Evolutionary conservation across 2,888 invertebrate species (phyloP), one percentile per base, ranked within the genome.

Genomic region (Drosophila testacea): DNA sequence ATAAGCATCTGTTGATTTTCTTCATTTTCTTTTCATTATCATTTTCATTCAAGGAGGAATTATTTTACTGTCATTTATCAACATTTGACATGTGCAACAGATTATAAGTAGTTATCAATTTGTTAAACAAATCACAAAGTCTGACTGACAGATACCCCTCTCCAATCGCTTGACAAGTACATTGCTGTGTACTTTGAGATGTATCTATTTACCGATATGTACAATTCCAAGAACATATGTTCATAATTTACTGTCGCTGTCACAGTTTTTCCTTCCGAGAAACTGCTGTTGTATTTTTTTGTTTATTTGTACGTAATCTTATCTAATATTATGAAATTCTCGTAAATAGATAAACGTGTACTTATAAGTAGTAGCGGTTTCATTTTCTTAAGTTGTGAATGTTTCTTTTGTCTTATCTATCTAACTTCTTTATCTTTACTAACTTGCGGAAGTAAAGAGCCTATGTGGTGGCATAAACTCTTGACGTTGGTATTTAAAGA

Each of bases 211-310:
- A 44, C 32, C 42, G 32, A 47, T 30, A 47, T 62, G 62, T 62
- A 32, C 36, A 46, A 47, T 63, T 63, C 13, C 5, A 11, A 13
- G 27, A 56, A 63, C 63, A 63, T 41, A 56, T 63, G 63, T 63
- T 56, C 47, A 4, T 47, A 48, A 63, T 48, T 56, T 22, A 27
- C 39, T 57, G 36, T 10, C 16, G 13, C 13, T 57, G 47, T 38
- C 47, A 34, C 44, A 5, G 46, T 34, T 51, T 32, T 16, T 4
- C 38, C 6, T 55, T n/a, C 27, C 28, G 56, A 38, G 27, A n/a
- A 22, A 42, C 13, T 13, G 52, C 39, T 52, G 48, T 4, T 57
- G 36, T 11, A 28, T 7, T 13, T 13, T 46, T 22, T 28, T 27
- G 11, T 13, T 44, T n/a, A 9, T 9, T 22, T 13, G n/a, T 9